These are phyloP conservation scores for Nephrotoma flavescens DNA, from an alignment of 2,888 invertebrate species.

Conservation along the genomic window DNA sequence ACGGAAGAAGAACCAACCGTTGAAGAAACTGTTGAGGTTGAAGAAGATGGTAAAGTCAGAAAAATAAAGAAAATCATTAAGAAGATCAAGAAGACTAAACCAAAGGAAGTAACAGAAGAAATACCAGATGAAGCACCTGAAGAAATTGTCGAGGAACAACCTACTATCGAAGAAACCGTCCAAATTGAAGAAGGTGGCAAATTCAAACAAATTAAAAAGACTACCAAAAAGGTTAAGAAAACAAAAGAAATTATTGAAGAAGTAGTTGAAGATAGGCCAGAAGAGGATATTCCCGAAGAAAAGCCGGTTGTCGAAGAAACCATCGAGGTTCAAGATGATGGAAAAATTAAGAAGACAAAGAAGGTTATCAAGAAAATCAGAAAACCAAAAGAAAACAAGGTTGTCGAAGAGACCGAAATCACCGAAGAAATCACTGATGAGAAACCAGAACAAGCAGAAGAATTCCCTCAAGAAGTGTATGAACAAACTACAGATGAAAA, in stretches of 20 bases:
- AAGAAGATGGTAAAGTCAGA: background rate
- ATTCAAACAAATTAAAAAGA: constrained; percentile 5
- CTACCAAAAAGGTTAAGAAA: background rate
- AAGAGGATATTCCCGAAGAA: constrained; percentile 7
- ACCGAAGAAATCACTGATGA: background rate
- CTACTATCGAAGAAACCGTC: background rate
- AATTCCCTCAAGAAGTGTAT: constrained; percentile 12
- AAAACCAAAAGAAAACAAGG: constrained; percentile 11
- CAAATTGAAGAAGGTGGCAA: background rate
- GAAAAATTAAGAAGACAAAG: constrained; percentile 7
- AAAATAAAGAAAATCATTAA: background rate
- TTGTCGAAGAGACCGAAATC: constrained; percentile 21
- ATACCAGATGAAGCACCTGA: constrained; percentile 13
- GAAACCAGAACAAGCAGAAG: constrained; percentile 8
- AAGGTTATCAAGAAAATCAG: constrained; percentile 13
- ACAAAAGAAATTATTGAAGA: background rate
- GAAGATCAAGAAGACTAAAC: background rate
- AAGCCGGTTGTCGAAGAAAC: background rate
- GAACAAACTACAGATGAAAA: constrained; percentile 21
- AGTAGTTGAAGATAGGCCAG: constrained; percentile 13
- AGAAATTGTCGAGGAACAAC: background rate
- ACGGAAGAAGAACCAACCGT: constrained; percentile 5
- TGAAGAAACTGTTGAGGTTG: constrained; percentile 9
- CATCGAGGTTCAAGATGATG: constrained; percentile 12
- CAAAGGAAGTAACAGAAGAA: background rate